These are phyloP conservation scores for Eumerus sabulonum DNA, from an alignment of 2,888 invertebrate species.

Conservation along the genomic window DNA sequence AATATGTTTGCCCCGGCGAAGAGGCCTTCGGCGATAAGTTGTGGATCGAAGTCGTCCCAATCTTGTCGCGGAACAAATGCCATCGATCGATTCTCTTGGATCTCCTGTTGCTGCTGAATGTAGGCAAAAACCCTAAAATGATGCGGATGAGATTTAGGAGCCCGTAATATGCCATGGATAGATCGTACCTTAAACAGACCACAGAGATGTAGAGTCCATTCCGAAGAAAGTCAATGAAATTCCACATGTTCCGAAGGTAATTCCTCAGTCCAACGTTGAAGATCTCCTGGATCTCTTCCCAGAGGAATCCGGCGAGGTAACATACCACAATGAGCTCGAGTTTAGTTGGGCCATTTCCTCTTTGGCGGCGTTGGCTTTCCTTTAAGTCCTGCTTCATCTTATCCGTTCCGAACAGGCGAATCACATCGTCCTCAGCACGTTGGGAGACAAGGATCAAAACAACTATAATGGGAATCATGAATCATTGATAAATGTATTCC, in stretches of 20 bases:
- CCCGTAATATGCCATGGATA: background rate
- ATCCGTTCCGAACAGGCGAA: constrained; percentile 86
- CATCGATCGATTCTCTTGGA: constrained; percentile 83
- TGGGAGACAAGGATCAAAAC: constrained; percentile 95
- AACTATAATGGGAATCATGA: constrained; percentile 81
- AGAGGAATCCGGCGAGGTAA: constrained; percentile 93
- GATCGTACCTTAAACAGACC: constrained; percentile 81
- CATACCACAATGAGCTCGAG: constrained; percentile 90
- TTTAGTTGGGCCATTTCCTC: constrained; percentile 91
- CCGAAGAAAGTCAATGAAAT: constrained; percentile 95
- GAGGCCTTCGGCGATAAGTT: constrained; percentile 93
- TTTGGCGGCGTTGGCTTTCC: constrained; percentile 84
- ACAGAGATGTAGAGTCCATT: constrained; percentile 91
- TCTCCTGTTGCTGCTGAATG: constrained; percentile 86
- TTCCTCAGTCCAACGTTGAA: constrained; percentile 91
- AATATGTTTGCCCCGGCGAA: constrained; percentile 98
- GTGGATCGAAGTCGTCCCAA: constrained; percentile 96
- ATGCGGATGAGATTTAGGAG: background rate
- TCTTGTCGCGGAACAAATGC: constrained; percentile 89
- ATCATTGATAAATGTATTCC: background rate
- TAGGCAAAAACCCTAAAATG: constrained; percentile 84
- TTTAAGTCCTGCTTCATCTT: constrained; percentile 83
- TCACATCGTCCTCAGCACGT: constrained; percentile 88
- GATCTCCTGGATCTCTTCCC: constrained; percentile 95
- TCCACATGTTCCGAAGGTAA: constrained; percentile 96